These are phyloP conservation scores for Steinernema scapterisci DNA, from an alignment of 2,888 invertebrate genomes.

Conservation along the genomic window DNA sequence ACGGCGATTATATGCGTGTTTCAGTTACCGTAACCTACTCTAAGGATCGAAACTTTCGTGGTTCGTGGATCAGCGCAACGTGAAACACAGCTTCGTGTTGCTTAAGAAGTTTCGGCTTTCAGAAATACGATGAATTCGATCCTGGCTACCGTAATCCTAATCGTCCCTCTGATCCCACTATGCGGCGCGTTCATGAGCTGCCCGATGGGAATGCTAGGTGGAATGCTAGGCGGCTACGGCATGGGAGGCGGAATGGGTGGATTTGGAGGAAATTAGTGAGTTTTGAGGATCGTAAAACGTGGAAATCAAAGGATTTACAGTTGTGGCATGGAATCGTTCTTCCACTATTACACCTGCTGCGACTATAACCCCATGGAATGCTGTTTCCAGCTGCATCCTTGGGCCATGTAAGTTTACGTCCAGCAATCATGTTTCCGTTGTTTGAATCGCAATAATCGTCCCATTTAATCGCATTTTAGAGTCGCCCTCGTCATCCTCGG, in stretches of 20 bases:
- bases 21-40: neutral
- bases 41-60: too few relatives aligned
- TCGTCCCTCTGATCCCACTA: neutral
- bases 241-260: neutral
- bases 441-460: too few relatives aligned
- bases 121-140: neutral
- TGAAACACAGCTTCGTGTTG: neutral
- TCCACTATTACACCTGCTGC: conserved; percentile 58
- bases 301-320: conserved; percentile 15
- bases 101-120: neutral
- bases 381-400: conserved; percentile 57
- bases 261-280: conserved; percentile 10
- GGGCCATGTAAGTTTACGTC: conserved; percentile 54
- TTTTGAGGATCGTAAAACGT: too few relatives aligned
- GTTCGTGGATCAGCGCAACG: too few relatives aligned
- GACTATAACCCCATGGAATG: conserved; percentile 57
- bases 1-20: too few relatives aligned
- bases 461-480: conserved; percentile 36
- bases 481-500: conserved; percentile 50
- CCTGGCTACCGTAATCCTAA: neutral
- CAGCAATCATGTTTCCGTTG: conserved; percentile 22
- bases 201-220: neutral
- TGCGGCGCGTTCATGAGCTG: conserved; percentile 12
- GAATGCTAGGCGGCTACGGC: neutral
- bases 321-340: conserved; percentile 55